Base-by-base conservation (phyloP, 1,140 invertebrate species). In the Drosophila mojavensis region DNA sequence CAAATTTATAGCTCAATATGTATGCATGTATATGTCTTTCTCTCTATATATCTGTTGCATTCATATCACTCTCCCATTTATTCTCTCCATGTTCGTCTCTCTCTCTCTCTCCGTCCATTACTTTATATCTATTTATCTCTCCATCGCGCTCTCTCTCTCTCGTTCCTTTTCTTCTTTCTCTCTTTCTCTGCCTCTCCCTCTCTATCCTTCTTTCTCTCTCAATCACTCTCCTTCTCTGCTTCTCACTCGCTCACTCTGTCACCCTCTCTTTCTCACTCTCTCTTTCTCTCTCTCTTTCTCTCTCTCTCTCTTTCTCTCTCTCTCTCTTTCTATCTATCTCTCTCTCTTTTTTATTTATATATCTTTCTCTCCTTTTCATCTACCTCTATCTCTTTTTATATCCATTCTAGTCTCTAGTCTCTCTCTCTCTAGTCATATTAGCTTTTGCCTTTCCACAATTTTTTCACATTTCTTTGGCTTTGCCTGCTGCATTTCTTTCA, bases 401-500 rank as follows among this genome's bases (percentile, higher is more conserved):
- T 68, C 7, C 3, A 24, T 24, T 24, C 20, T 24, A 24, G 20
- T 24, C 30, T 24, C 20, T 2, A 24, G 5, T n/a, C n/a, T 24
- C 11, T 7, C 20, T 26, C 15, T 28, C 3, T 3, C 20, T 26
- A 24, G 20, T 5, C 39, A 62, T 39, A 63, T 63, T 62, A 39
- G 30, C 58, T 39, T 47, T 53, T 66, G 47, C 53, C 13, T 7
- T n/a, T 28, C 10, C 9, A 3, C 3, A 39, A 11, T 17, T 39
- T 11, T 51, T 48, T 17, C 33, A 17, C n/a, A 55, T 17, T 26
- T 61, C 58, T 26, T 73, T 68, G 55, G 65, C 47, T 60, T 81
- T 58, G 11, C 1, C 36, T 60, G 28, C 30, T 45, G 67, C 60
- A 54, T 80, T 80, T 75, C 61, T 73, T 56, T 77, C 53, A 75